Base-by-base conservation (phyloP, 1,140 invertebrate species). In the Drosophila tristis region DNA sequence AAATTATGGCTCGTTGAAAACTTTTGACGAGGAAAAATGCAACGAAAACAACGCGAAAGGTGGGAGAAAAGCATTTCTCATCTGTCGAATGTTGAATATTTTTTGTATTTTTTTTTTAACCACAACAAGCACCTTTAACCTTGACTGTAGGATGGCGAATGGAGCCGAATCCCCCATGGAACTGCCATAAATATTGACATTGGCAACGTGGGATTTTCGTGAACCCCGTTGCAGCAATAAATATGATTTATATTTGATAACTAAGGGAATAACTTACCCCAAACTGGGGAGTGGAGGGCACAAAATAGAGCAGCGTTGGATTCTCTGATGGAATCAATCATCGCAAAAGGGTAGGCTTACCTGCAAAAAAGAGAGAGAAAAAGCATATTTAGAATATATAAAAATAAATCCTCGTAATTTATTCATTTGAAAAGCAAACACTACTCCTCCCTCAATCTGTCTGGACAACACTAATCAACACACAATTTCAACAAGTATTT, bases 1-100 rank as follows among this genome's bases (percentile, higher is more conserved):
- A 78, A 87, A 86, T 87, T 81, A 86, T 71, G 63, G 67, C 51
- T 71, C 53, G 82, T 82, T 87, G 82, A 76, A 68, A 87, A 87
- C 51, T 87, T 86, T 82, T 86, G 65, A 86, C 68, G 77, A 63
- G 50, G 48, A 49, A 42, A 35, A 51, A 59, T 59, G 56, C 31
- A 39, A 54, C 45, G 11, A 29, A 4, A 13, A 48, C 29, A 45
- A 47, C 8, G 53, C 42, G 35, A 25, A 47, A 9, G 49, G 15
- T 23, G 7, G 35, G 39, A 15, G 29, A 43, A 51, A 74, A 65
- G 65, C 57, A 78, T 78, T 61, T 78, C 49, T 72, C 74, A 78
- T 81, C 50, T 71, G 66, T 43, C 57, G 65, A 86, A 70, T 71
- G 68, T 84, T 35, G 31, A 9, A 35, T 4, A 35, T 35, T 11